Conservation (phyloP, 2,797 vertebrate species). For the Muscicapa comitata region DNA sequence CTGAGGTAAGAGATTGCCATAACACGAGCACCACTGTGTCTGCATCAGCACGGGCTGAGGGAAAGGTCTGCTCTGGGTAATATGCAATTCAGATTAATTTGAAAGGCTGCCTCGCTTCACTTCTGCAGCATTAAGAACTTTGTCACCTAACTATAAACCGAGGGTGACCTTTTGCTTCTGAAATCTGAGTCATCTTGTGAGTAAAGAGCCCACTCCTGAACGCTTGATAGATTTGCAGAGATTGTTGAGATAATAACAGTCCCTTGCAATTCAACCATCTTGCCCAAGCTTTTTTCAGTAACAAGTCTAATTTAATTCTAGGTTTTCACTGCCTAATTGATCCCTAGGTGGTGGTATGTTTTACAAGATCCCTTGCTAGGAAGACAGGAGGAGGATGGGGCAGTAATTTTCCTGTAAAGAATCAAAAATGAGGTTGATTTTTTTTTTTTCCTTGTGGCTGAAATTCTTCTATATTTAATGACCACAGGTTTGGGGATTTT, state of each 20-base stretch:
- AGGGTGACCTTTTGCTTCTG: constrained; percentile 37
- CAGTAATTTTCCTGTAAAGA: constrained; percentile 23
- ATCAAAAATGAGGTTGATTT: neutral
- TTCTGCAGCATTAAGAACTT: constrained; percentile 27
- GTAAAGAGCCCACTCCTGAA: constrained; percentile 28
- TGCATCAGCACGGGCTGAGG: neutral
- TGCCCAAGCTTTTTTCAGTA: constrained; percentile 37
- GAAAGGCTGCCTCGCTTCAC: constrained; percentile 5
- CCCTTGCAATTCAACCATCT: constrained; percentile 38
- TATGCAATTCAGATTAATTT: constrained; percentile 39
- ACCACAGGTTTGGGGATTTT: neutral
- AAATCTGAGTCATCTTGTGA: constrained; percentile 39
- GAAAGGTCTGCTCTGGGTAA: constrained; percentile 21
- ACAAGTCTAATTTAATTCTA: constrained; percentile 54
- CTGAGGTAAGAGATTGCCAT: neutral
- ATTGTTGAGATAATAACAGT: constrained; percentile 29
- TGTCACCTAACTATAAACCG: constrained; percentile 19
- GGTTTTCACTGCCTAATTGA: constrained; percentile 56
- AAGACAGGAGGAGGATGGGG: neutral
- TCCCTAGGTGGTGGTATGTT: constrained; percentile 36
- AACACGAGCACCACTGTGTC: neutral
- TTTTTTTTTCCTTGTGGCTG: neutral
- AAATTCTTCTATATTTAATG: constrained; percentile 37
- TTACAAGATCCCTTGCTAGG: constrained; percentile 37
- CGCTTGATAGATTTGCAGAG: constrained; percentile 28